Base-by-base conservation (phyloP, 2,797 vertebrate genomes). In the Sebastes matsubarae region DNA sequence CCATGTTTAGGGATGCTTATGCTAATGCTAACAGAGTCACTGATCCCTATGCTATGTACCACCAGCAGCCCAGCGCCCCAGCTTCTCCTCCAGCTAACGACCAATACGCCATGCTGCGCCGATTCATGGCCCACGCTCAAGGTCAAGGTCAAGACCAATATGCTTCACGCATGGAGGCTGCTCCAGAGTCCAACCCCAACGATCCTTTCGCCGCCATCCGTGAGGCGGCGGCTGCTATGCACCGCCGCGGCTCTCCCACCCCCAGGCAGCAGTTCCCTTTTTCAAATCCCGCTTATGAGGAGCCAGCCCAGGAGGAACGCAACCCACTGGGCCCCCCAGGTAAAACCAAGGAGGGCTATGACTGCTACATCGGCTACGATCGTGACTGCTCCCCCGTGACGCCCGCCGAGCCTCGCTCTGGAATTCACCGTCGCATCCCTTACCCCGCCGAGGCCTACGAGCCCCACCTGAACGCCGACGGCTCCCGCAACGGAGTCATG, bases 341-440 rank as follows among this genome's bases (percentile, higher is more conserved):
- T 24, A 96, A 96, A 90, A 97, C 96, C 81, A 96, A 96, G 73
- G 96, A 97, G 54, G 96, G 96, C 73, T 95, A 96, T 4, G 95
- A 96, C 57, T 97, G 96, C 89, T 96, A 90, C 82, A 95, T 96
- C 1, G 94, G 95, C 54, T 96, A 97, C 8, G 96, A 97, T 65
- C 90, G 88, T 0, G 95, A 97, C 13, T 97, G 96, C 83, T 91
- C 29, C 87, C 95, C 96, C 0, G 72, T 94, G 55, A 92, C 81
- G 65, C 83, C 91, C 14, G 75, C 20, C 1, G 84, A 94, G 27
- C 92, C 90, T 4, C 94, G 91, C 2, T 66, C 89, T 2, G 88
- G 90, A 54, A 66, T 76, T 24, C 87, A 88, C 63, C 93, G 89
- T 20, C 94, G 68, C 24, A 18, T 87, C 0, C 81, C 92, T 1